Conservation (phyloP, 2,797 vertebrate species). For the Parambassis ranga region DNA sequence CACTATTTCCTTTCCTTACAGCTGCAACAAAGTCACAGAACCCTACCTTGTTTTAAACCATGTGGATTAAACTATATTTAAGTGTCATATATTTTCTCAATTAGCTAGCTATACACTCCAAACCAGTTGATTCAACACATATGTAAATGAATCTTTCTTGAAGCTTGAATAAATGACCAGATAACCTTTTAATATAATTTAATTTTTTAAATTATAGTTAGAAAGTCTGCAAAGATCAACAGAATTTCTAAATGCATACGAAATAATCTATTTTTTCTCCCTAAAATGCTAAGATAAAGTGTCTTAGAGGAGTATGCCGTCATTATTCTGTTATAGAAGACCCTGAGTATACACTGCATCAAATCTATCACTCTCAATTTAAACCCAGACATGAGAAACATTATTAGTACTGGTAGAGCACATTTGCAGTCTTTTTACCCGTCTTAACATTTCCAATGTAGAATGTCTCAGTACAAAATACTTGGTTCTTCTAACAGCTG, state of each 20-base stretch:
- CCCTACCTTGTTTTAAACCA: background rate
- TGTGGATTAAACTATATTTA: background rate
- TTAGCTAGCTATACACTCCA: no score
- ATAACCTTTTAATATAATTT: background rate
- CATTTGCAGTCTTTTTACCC: background rate
- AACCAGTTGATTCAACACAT: no score
- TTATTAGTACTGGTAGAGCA: background rate
- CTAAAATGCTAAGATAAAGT: no score
- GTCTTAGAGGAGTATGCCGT: background rate
- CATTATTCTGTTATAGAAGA: background rate
- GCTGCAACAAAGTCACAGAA: background rate
- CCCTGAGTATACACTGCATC: background rate
- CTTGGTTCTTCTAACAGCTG: constrained; percentile 34
- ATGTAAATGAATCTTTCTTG: background rate
- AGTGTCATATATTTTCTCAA: no score
- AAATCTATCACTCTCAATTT: background rate
- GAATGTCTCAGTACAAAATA: constrained; percentile 19
- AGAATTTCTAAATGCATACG: no score
- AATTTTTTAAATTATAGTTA: background rate
- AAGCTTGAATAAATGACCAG: background rate
- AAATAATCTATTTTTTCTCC: no score
- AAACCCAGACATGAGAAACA: background rate
- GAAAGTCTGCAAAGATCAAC: no score
- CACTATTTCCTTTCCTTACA: constrained; percentile 53
- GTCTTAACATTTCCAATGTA: constrained; percentile 1